These are phyloP conservation scores for Eremophila alpestris DNA, from an alignment of 2,797 vertebrate genomes.

Conservation along the genomic window DNA sequence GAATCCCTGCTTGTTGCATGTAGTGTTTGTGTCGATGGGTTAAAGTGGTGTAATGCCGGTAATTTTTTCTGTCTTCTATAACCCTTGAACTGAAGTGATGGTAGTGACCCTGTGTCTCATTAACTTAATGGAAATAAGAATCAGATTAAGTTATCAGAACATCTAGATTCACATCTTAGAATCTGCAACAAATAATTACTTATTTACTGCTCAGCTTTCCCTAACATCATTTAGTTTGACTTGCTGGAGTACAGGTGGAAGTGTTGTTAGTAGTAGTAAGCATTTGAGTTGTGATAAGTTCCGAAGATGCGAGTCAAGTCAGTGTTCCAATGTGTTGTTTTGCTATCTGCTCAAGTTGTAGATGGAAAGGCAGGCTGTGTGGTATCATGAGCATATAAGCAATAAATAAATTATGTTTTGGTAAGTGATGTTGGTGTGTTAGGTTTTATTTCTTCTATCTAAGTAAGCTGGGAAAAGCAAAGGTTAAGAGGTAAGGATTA, in stretches of 20 bases:
- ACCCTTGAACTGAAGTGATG: neutral
- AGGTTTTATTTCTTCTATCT: neutral
- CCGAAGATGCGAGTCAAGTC: fast-evolving
- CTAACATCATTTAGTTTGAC: neutral
- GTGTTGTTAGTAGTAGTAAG: neutral
- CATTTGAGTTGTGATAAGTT: neutral
- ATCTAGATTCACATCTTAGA: neutral
- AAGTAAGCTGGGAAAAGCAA: neutral
- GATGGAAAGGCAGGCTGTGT: neutral
- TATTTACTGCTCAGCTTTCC: neutral
- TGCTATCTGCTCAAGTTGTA: neutral
- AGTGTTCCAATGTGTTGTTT: neutral
- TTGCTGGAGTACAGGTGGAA: neutral
- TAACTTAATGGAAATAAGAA: neutral
- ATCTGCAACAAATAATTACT: neutral
- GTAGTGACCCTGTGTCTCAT: neutral
- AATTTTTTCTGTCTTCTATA: neutral
- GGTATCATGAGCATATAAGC: neutral
- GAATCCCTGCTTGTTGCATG: neutral
- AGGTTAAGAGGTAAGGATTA: neutral
- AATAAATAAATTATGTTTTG: neutral
- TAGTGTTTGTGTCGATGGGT: neutral
- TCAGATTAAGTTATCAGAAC: neutral
- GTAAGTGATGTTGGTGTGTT: neutral
- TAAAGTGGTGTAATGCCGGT: neutral